Base-by-base conservation (phyloP, 2,113 vertebrate species). In the Pardalotus punctatus region DNA sequence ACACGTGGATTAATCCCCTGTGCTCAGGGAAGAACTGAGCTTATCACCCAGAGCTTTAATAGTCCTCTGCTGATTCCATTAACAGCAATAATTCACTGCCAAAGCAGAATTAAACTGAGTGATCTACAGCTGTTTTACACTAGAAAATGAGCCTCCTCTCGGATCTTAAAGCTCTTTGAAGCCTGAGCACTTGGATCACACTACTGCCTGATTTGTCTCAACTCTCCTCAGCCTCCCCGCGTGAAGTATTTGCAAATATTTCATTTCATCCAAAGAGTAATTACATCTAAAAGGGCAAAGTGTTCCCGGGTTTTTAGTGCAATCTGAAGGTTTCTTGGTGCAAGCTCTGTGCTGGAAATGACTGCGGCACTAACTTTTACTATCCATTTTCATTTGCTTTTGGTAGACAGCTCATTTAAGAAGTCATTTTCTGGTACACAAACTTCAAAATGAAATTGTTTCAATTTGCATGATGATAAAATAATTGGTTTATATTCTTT, bases 371-470 rank as follows among this genome's bases (percentile, higher is more conserved):
- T 81, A 56, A 54, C 8, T 90, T 92, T 96, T 91, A 66, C 67
- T 70, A 56, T 88, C 51, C 56, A 57, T 96, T 95, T 96, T 88
- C 85, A 92, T 94, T 96, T 96, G 36, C 72, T 94, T 86, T 94
- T 22, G 4, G 57, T 90, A 92, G 90, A 88, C 87, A 96, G 58
- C 81, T 97, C 73, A 64, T 92, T 97, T 90, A 84, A 88, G 89
- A 81, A 96, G 93, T 93, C 77, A 97, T 98, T 97, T 98, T 98
- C 97, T 95, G 93, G 81, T 96, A 97, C 93, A 97, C 91, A 97
- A 94, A 95, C 95, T 97, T 97, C 93, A 87, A 97, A 95, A 96
- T 96, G 81, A 95, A 94, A 97, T 94, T 81, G 93, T 97, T 95
- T 93, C 94, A 84, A 88, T 95, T 95, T 97, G 29, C 45, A 54